Evolutionary conservation across 1,140 invertebrate genomes (phyloP), one percentile per base, ranked within the genome.

Genomic region (Penaeus vannamei): DNA sequence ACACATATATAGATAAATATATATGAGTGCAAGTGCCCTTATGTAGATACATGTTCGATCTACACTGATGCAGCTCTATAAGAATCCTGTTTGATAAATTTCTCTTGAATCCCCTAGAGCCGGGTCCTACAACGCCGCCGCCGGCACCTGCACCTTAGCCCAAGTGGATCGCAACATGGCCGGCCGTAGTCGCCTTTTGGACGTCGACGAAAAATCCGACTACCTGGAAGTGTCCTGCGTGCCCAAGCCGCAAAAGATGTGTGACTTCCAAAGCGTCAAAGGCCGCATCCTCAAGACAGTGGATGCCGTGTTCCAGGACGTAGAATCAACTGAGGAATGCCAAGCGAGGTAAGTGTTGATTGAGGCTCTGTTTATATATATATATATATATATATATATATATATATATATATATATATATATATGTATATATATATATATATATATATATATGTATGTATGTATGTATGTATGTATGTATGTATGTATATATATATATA

Each of bases 151-250:
- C 92, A 95, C 96, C 92, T 93, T 98, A 80, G 97, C 97, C 19
- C 97, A 97, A 92, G 97, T 98, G 96, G 97, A 98, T 93, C 94
- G 97, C 87, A 95, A 97, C 92, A 98, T 97, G 42, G 94, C 97
- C 2, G 84, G 97, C 96, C 29, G 96, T 96, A 91, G 96, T 95
- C 36, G 95, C 94, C 84, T 94, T 95, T 66, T 92, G 29, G 90
- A 91, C 42, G 61, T 91, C 23, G 87, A 92, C 82, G 90, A 91
- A 72, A 94, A 94, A 90, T 94, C 94, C 86, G 97, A 98, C 92
- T 98, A 98, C 93, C 94, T 98, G 92, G 97, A 98, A 92, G 97
- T 97, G 92, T 97, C 98, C 93, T 98, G 97, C 93, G 96, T 97
- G 19, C 96, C 97, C 91, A 97, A 97, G 92, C 97, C 97, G 3